These are phyloP conservation scores for Ectemnius lituratus DNA, from an alignment of 2,888 invertebrate genomes.

Conservation along the genomic window DNA sequence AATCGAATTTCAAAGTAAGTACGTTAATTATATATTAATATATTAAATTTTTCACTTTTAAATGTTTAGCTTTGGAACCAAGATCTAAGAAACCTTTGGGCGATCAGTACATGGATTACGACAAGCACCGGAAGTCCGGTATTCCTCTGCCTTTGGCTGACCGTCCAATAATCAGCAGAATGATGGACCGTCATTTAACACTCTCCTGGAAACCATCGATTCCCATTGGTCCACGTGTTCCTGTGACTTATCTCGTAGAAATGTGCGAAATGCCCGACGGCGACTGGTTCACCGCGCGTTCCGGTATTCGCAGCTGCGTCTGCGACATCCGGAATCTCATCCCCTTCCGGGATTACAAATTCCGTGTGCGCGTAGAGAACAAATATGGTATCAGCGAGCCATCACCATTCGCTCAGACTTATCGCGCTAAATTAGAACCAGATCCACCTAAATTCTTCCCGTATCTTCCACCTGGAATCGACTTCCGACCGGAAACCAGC, in stretches of 20 bases:
- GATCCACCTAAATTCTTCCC: slow-evolving; percentile 89
- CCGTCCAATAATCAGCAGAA: slow-evolving; percentile 93
- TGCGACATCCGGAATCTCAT: slow-evolving; percentile 94
- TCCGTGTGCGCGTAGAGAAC: slow-evolving; percentile 97
- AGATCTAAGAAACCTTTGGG: slow-evolving; percentile 83
- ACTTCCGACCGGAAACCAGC: slow-evolving; percentile 90
- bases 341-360: slow-evolving; percentile 96
- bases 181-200: slow-evolving; percentile 93
- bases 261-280: slow-evolving; percentile 95
- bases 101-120: slow-evolving; percentile 91
- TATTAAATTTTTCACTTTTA: neutral
- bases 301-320: slow-evolving; percentile 91
- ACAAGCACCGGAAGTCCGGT: slow-evolving; percentile 89
- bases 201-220: slow-evolving; percentile 97
- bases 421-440: slow-evolving; percentile 87
- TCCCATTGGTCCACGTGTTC: slow-evolving; percentile 90
- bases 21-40: neutral
- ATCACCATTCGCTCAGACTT: slow-evolving; percentile 92
- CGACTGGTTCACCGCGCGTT: slow-evolving; percentile 94
- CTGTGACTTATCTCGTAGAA: slow-evolving; percentile 96
- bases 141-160: slow-evolving; percentile 93
- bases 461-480: slow-evolving; percentile 88
- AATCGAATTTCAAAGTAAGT: neutral
- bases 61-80: slow-evolving; percentile 82
- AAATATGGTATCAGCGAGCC: slow-evolving; percentile 98